A percentile compares a stretch with the other conserved stretches of the same genome.
Evolutionary conservation across 2,113 vertebrate genomes (phyloP).

Genomic region (Catharus minimus): DNA sequence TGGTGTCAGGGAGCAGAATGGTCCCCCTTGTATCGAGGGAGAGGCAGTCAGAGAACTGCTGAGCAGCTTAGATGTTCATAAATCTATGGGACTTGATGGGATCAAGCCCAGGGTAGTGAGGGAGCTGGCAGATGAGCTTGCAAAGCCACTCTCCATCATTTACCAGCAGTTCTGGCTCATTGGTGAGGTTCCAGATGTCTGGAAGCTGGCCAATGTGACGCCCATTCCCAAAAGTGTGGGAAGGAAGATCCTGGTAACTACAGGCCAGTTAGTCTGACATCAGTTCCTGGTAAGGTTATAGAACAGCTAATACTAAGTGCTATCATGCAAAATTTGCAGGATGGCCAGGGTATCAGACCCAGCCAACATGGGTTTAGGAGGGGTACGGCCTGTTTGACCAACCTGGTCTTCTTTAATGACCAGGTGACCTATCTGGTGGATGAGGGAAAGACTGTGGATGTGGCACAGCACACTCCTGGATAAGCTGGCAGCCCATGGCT

Average conservation of each 20-base stretch:
- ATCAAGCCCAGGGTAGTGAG: neutral
- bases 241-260: neutral
- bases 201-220: neutral
- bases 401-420: neutral
- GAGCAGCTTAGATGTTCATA: neutral
- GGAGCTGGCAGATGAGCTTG: neutral
- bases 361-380: neutral
- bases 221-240: neutral
- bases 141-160: too few species aligned
- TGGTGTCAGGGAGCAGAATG: neutral
- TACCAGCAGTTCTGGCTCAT: neutral
- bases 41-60: neutral
- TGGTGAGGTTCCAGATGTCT: neutral
- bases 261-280: neutral
- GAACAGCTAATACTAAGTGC: too few species aligned
- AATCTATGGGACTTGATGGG: neutral
- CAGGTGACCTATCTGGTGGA: neutral
- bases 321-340: too few species aligned
- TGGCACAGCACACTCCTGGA: neutral
- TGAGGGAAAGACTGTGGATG: neutral
- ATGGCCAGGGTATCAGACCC: neutral
- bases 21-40: neutral
- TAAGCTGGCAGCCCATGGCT: neutral
- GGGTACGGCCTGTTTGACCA: neutral
- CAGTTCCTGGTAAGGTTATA: neutral